These are phyloP conservation scores for Enteromius mattozi DNA, from an alignment of 2,797 vertebrate genomes.

Conservation along the genomic window DNA sequence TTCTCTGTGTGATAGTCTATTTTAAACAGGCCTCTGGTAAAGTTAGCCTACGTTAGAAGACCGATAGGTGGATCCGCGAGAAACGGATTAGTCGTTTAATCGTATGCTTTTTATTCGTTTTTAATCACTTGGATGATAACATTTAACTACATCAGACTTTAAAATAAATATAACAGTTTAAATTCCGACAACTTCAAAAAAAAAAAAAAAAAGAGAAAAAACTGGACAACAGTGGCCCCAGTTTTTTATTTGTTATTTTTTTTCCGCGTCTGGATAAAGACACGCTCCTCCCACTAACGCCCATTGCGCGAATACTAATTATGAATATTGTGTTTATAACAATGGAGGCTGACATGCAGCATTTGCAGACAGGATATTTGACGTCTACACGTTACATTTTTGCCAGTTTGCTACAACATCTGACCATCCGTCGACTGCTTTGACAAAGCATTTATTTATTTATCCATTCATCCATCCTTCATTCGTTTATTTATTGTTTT, in stretches of 20 bases:
- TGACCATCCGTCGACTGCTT: neutral
- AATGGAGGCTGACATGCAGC: slow-evolving; percentile 44
- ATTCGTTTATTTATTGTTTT: neutral
- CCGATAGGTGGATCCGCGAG: neutral
- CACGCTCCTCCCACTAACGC: slow-evolving; percentile 73
- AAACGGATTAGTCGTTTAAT: neutral
- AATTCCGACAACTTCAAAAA: neutral
- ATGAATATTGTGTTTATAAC: slow-evolving; percentile 65
- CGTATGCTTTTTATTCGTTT: neutral
- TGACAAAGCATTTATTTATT: neutral
- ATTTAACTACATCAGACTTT: neutral
- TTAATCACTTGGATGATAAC: neutral
- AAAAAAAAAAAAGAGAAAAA: neutral
- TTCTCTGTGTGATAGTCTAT: neutral
- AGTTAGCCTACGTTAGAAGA: neutral
- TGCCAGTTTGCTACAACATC: neutral
- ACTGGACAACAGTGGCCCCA: slow-evolving; percentile 29
- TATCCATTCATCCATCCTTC: neutral
- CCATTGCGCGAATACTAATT: slow-evolving; percentile 74
- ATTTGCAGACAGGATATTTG: slow-evolving; percentile 20
- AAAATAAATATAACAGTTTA: neutral
- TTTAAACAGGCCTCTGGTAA: neutral
- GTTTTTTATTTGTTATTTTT: slow-evolving; percentile 17
- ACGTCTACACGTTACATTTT: slow-evolving; percentile 30
- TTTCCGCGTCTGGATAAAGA: slow-evolving; percentile 61